Evolutionary conservation across 2,888 invertebrate genomes (phyloP).

Genomic region (Diplolepis rosae): DNA sequence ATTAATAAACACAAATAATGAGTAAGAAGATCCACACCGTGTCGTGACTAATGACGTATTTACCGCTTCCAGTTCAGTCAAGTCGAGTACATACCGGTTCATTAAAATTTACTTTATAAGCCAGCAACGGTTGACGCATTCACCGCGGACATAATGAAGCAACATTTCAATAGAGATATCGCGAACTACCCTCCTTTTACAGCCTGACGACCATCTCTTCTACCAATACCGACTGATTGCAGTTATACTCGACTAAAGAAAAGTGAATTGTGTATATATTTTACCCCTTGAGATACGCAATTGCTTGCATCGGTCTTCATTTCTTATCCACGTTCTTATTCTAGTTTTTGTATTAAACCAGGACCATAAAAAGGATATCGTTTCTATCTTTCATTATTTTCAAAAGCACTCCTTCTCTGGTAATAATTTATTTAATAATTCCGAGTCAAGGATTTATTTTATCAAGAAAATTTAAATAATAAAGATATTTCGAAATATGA

Average conservation of each 20-base stretch:
- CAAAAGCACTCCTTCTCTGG: too few species aligned
- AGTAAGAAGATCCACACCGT: slow-evolving; percentile 28
- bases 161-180: slow-evolving; percentile 64
- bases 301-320: background rate
- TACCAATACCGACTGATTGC: slow-evolving; percentile 22
- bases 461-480: too few species aligned
- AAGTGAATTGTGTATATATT: slow-evolving; percentile 7
- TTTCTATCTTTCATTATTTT: too few species aligned
- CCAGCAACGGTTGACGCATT: slow-evolving; percentile 65
- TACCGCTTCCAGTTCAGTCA: slow-evolving; percentile 62
- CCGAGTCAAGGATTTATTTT: too few species aligned
- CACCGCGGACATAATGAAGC: slow-evolving; percentile 68
- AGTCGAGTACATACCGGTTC: slow-evolving; percentile 63
- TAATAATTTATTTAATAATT: too few species aligned
- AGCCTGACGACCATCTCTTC: background rate
- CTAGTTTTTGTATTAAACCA: background rate
- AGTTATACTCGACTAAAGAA: slow-evolving; percentile 3
- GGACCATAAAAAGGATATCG: background rate
- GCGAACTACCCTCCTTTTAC: slow-evolving; percentile 45
- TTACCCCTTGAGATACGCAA: background rate
- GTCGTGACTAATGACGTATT: slow-evolving; percentile 70
- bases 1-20: slow-evolving; percentile 70
- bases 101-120: slow-evolving; percentile 72
- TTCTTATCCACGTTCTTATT: background rate
- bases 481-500: too few species aligned